phyloP scores from a whole-genome alignment of 2,888 invertebrate species.

The Melinopterus prodromus region DNA sequence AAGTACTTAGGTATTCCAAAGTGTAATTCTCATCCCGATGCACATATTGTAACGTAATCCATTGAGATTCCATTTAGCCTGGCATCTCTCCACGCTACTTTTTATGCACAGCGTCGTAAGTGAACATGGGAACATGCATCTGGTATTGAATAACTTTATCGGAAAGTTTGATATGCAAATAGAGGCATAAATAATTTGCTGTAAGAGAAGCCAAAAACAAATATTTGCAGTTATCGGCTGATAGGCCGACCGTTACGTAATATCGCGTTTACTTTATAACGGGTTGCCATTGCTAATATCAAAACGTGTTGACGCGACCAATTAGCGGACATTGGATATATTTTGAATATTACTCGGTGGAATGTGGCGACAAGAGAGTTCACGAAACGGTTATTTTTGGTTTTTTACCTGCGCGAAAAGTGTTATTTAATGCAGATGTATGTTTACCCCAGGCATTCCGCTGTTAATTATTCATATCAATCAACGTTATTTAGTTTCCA shows the following conservation, averaged over 20 bases:
- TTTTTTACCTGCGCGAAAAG: not conserved
- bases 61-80: not conserved
- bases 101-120: not conserved
- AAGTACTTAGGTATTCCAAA: not conserved
- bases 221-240: not conserved
- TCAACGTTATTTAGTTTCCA: not conserved
- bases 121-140: not conserved
- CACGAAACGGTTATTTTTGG: not conserved
- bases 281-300: not conserved
- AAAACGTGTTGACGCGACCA: conserved; percentile 4
- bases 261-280: not conserved
- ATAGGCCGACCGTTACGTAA: not conserved
- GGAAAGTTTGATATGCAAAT: not conserved
- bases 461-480: not conserved
- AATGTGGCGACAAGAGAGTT: not conserved
- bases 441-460: not conserved
- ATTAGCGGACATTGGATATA: not conserved
- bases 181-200: not conserved
- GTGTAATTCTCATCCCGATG: not conserved
- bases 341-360: not conserved
- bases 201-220: not conserved
- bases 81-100: not conserved
- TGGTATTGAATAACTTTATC: not conserved
- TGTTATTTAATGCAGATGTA: not conserved
- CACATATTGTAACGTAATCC: too few species aligned